Evolutionary conservation across 2,888 invertebrate species (phyloP), one percentile per base, ranked within the genome.

Genomic region (Nemurella pictetii): DNA sequence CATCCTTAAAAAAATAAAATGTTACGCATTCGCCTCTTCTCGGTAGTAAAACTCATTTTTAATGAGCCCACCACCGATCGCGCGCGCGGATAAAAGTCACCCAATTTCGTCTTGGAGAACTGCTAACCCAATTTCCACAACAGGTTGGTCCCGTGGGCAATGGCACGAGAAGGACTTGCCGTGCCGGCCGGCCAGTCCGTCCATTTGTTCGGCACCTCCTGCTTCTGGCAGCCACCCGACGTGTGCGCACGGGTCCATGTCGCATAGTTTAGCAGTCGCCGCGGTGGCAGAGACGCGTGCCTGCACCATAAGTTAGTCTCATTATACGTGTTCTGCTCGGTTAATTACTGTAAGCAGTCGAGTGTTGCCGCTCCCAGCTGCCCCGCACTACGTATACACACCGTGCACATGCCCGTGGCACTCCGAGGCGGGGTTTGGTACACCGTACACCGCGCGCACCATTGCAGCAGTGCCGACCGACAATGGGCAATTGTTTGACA

Each of bases 121-220:
- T 55, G 15, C 15, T 55, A 55, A 55, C 15, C 55, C 55, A 55
- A 55, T 55, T 55, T 55, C 55, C 55, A 4, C 75, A 80, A 85
- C 85, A 85, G 85, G 85, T 85, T 85, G 85, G 84, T 73, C 73
- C 83, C 85, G 85, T 85, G 85, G 84, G 27, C 85, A 85, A 73
- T 72, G 84, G 85, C 35, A 36, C 75, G 85, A 84, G 84, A 85
- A 83, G 36, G n/a, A n/a, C 36, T 28, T 27, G 7, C 25, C 55
- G 55, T n/a, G n/a, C n/a, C 55, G 20, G 55, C 55, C 55, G 55
- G 15, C 75, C 55, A 36, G n/a, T 30, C 30, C 29, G 28, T 80
- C 30, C 73, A 73, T 73, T 25, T 32, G 32, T 32, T 9, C 3
- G 20, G 28, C 75, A 75, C 75, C 75, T 26, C 27, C 75, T 75